Conservation (phyloP, 2,888 invertebrate genomes). For the Hyalella azteca region DNA sequence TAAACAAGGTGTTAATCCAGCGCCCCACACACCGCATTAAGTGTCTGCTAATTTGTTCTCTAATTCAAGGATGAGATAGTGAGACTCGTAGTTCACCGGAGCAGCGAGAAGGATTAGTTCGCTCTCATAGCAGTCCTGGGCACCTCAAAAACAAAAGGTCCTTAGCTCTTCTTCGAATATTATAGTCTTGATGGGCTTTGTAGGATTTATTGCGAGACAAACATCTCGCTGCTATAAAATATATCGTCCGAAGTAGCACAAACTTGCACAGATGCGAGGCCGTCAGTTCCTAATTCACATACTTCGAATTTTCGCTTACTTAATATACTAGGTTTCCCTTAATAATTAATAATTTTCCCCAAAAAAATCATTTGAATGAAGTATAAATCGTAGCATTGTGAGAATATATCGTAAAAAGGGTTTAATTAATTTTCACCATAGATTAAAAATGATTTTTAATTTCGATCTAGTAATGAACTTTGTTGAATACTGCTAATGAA, state of each 20-base stretch:
- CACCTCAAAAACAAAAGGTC: conserved; percentile 5
- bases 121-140: conserved; percentile 2
- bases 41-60: conserved; percentile 18
- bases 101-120: conserved; percentile 21
- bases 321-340: too few relatives aligned
- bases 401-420: too few relatives aligned
- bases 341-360: too few relatives aligned
- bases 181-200: conserved; percentile 18
- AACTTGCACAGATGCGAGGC: too few relatives aligned
- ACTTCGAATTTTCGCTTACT: too few relatives aligned
- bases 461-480: too few relatives aligned
- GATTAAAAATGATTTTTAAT: too few relatives aligned
- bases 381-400: too few relatives aligned
- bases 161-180: conserved; percentile 2
- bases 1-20: conserved; percentile 35
- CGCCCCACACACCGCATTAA: conserved; percentile 34
- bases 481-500: too few relatives aligned
- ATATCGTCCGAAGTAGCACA: neutral
- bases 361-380: too few relatives aligned
- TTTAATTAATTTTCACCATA: too few relatives aligned
- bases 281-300: too few relatives aligned
- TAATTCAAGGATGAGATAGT: conserved; percentile 28
- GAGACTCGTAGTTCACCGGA: conserved; percentile 14
- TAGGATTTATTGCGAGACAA: neutral
- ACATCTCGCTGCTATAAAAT: neutral